Evolutionary conservation across 2,113 vertebrate species (phyloP).

Genomic region (Morone chrysops): DNA sequence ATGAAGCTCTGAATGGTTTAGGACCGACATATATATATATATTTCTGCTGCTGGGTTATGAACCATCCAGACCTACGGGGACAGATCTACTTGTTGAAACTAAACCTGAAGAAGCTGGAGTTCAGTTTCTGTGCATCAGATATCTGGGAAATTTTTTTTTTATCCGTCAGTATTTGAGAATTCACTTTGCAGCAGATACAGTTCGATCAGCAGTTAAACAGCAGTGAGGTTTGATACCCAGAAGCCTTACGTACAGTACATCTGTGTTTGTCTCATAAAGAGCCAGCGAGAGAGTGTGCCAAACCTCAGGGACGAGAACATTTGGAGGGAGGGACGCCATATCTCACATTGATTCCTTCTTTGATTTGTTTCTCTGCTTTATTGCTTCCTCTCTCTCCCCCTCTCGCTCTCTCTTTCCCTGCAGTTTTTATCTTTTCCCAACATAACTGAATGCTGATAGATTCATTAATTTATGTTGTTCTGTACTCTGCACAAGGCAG

Average conservation of each 20-base stretch:
- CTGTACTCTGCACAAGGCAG: no score
- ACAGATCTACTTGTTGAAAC: not conserved
- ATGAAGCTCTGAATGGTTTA: not conserved
- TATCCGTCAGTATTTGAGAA: not conserved
- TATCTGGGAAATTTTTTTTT: not conserved
- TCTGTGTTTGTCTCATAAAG: conserved; percentile 31
- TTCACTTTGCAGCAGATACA: not conserved
- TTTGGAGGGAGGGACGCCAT: conserved; percentile 30
- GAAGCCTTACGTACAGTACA: not conserved
- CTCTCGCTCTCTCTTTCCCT: not conserved
- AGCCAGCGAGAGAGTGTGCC: not conserved
- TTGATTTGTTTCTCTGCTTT: conserved; percentile 51
- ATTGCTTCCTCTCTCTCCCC: not conserved
- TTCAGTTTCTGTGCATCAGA: not conserved
- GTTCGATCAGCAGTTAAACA: not conserved
- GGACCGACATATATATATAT: not conserved
- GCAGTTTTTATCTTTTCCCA: conserved; percentile 18
- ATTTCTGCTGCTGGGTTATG: not conserved
- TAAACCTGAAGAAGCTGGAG: not conserved
- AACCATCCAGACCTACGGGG: not conserved
- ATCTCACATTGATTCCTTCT: conserved; percentile 28
- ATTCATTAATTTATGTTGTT: conserved; percentile 13
- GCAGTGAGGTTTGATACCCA: not conserved
- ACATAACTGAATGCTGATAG: conserved; percentile 18
- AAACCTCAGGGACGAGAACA: conserved; percentile 14